Percentiles rank a stretch among this genome's conserved stretches.
Conservation (phyloP, 2,113 vertebrate species). For the Rhinopomastus cyanomelas region DNA sequence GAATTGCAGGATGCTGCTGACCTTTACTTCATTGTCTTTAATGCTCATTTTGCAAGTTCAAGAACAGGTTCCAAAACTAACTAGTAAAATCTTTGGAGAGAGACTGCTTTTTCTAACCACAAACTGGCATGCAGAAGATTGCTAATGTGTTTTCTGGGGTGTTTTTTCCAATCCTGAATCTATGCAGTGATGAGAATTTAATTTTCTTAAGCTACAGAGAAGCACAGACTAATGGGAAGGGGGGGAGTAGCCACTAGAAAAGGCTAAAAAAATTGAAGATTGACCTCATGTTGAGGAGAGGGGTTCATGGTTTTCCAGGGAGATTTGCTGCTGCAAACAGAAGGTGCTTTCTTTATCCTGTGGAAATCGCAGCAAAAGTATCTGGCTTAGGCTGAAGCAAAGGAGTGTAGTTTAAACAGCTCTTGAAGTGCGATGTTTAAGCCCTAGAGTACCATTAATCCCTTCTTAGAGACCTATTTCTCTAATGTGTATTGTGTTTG, state of each 20-base stretch:
- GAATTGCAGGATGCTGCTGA: background rate
- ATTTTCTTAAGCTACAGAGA: background rate
- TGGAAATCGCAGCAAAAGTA: background rate
- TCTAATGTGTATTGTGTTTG: background rate
- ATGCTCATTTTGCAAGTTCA: background rate
- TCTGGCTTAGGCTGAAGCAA: background rate
- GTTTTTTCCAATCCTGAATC: background rate
- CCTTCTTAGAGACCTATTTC: background rate
- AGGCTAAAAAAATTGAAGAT: background rate
- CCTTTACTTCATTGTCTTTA: background rate
- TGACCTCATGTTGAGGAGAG: background rate
- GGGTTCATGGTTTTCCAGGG: background rate
- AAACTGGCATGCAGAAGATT: background rate
- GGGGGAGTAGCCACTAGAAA: background rate
- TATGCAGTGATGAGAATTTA: background rate
- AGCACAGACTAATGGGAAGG: background rate
- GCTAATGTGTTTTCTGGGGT: background rate
- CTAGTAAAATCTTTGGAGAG: background rate
- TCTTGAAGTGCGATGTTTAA: background rate
- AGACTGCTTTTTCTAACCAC: background rate
- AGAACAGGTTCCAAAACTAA: background rate
- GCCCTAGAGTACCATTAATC: background rate
- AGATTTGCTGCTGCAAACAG: background rate
- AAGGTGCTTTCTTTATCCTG: background rate
- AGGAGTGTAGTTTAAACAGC: background rate